phyloP scores from a whole-genome alignment of 2,113 vertebrate genomes.

The Mirounga angustirostris region DNA sequence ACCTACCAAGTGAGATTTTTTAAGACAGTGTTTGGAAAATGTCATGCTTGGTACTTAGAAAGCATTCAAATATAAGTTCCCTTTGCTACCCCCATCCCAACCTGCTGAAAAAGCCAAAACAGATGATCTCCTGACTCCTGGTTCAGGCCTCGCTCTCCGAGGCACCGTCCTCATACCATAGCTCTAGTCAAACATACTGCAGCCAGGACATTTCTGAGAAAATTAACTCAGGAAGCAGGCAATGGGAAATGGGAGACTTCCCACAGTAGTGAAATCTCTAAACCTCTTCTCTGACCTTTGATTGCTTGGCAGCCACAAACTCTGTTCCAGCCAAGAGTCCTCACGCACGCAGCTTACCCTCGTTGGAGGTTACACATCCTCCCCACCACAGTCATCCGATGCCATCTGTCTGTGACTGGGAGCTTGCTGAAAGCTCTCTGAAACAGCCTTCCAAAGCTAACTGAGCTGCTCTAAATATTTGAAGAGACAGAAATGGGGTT shows the following conservation, averaged over 20 bases:
- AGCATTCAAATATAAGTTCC: background rate
- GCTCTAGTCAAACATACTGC: background rate
- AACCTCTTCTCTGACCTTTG: background rate
- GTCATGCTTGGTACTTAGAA: background rate
- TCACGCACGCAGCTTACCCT: background rate
- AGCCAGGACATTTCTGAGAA: slow-evolving; percentile 5
- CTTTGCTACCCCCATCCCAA: background rate
- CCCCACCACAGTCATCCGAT: background rate
- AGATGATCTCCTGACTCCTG: background rate
- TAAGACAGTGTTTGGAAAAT: background rate
- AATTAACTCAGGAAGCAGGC: background rate
- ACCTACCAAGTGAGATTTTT: background rate
- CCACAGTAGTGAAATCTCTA: background rate
- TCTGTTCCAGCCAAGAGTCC: slow-evolving; percentile 10
- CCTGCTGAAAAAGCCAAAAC: background rate
- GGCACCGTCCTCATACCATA: background rate
- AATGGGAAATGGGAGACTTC: background rate
- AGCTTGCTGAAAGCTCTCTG: background rate
- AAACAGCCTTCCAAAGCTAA: slow-evolving; percentile 53
- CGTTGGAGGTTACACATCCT: background rate
- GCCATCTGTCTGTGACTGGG: slow-evolving; percentile 49
- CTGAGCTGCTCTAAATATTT: slow-evolving; percentile 69
- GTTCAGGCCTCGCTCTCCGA: background rate
- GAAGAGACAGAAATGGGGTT: slow-evolving; percentile 69
- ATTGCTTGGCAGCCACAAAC: slow-evolving; percentile 52